Conservation (phyloP, 2,888 invertebrate species). For the Mesoligia furuncula region DNA sequence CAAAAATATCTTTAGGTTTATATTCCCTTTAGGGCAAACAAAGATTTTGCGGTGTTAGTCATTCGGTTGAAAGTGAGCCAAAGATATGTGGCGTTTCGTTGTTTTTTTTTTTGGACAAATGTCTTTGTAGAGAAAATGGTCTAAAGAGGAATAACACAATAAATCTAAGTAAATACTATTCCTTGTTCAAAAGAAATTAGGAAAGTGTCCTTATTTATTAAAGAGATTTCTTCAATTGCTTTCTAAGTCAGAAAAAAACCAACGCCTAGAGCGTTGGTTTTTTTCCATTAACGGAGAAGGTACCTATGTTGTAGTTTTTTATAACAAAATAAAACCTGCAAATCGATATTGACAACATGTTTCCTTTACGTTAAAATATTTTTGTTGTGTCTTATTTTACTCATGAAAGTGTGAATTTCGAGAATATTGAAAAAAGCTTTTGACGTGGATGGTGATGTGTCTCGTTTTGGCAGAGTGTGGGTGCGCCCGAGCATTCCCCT, state of each 20-base stretch:
- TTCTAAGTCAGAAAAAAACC: not conserved
- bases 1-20: slow-evolving; percentile 44
- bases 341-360: not conserved
- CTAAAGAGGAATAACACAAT: not conserved
- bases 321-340: not conserved
- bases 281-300: not conserved
- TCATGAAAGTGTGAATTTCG: slow-evolving; percentile 45
- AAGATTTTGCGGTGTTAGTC: slow-evolving; percentile 41
- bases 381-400: slow-evolving; percentile 51
- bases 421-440: slow-evolving; percentile 61
- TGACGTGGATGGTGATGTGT: slow-evolving; percentile 60
- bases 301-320: too few relatives aligned
- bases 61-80: slow-evolving; percentile 34
- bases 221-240: too few relatives aligned
- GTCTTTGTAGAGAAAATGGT: not conserved
- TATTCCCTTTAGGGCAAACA: slow-evolving; percentile 54
- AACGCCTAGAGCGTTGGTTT: too few relatives aligned
- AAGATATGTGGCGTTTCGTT: slow-evolving; percentile 26
- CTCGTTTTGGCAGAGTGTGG: slow-evolving; percentile 56
- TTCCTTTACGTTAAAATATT: slow-evolving; percentile 30
- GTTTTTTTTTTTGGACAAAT: not conserved
- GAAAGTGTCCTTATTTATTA: not conserved
- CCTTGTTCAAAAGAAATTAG: not conserved
- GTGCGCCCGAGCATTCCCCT: slow-evolving; percentile 64
- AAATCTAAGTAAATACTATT: not conserved